phyloP scores from a whole-genome alignment of 2,888 invertebrate genomes.

The Rhagium mordax region DNA sequence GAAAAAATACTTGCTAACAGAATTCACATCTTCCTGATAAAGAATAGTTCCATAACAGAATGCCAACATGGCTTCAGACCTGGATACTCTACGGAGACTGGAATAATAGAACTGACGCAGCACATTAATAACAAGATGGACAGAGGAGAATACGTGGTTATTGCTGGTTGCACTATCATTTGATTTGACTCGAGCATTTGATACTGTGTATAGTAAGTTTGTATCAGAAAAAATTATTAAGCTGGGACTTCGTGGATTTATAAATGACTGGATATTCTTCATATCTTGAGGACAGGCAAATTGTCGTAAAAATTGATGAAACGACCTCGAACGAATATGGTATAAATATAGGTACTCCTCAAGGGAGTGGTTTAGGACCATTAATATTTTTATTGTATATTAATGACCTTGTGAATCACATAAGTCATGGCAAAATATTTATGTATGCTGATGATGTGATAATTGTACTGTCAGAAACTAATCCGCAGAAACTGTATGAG shows the following conservation, averaged over 20 bases:
- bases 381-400: not conserved
- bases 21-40: no score
- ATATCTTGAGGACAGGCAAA: not conserved
- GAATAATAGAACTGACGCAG: no score
- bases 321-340: not conserved
- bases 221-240: not conserved
- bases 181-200: not conserved
- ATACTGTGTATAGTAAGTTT: not conserved
- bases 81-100: no score
- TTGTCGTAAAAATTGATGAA: not conserved
- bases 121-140: no score
- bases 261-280: not conserved
- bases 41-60: no score
- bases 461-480: not conserved
- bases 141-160: not conserved
- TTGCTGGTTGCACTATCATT: not conserved
- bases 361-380: not conserved
- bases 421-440: not conserved
- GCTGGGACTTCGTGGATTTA: not conserved
- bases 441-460: not conserved
- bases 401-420: not conserved
- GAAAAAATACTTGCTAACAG: no score
- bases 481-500: not conserved
- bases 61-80: no score
- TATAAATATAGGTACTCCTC: not conserved